Evolutionary conservation across 2,113 vertebrate species (phyloP).

Genomic region (Psilopogon haemacephalus): DNA sequence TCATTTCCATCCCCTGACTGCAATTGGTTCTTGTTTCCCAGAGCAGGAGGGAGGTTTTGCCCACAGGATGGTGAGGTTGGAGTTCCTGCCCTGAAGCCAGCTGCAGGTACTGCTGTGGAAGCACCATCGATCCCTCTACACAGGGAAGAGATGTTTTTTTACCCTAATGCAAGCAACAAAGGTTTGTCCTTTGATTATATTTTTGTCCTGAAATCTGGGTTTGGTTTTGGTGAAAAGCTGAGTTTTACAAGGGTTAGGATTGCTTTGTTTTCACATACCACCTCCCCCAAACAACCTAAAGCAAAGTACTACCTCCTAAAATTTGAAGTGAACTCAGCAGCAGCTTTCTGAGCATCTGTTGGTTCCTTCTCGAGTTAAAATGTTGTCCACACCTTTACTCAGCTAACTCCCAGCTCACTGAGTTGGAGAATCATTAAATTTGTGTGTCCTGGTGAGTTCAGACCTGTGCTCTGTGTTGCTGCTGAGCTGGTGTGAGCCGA

Average conservation of each 20-base stretch:
- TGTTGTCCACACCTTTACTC: accelerated
- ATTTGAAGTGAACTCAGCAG: accelerated
- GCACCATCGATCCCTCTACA: accelerated
- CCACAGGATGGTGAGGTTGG: accelerated
- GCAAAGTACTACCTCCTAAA: neutral
- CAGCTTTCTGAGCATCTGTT: accelerated
- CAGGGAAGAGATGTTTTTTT: neutral
- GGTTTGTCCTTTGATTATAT: accelerated
- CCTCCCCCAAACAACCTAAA: neutral
- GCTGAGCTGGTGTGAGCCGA: neutral
- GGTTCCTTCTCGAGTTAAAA: neutral
- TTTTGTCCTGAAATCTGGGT: neutral
- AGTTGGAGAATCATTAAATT: accelerated
- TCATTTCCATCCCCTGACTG: neutral
- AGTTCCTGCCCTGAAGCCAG: neutral
- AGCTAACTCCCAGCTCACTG: accelerated
- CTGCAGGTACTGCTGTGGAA: neutral
- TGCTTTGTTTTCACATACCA: neutral
- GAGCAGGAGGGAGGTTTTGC: neutral
- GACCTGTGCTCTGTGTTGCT: accelerated
- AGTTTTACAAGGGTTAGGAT: neutral
- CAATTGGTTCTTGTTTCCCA: accelerated
- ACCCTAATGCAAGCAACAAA: neutral
- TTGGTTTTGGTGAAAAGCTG: neutral
- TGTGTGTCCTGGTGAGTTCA: neutral